A percentile compares a stretch with the other conserved stretches of the same genome.
phyloP scores from a whole-genome alignment of 2,113 vertebrate genomes.

The Stomatorhinus ivindoensis region DNA sequence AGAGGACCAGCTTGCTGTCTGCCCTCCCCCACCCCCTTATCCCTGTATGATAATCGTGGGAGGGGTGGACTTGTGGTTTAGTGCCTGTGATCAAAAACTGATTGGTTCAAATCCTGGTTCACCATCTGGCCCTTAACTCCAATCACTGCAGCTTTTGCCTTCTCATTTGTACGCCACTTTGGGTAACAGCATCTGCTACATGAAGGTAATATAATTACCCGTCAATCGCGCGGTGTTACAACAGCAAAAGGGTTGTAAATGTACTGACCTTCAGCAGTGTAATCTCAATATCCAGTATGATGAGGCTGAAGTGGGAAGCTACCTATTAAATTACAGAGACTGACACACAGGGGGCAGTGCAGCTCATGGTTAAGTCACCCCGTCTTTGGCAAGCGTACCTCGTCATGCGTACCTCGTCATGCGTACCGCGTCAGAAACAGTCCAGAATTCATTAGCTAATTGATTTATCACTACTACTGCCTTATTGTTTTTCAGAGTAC shows the following conservation, averaged over 20 bases:
- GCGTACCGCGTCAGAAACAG: background rate
- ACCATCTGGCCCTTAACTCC: background rate
- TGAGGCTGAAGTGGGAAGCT: background rate
- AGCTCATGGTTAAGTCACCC: background rate
- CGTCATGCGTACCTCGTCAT: background rate
- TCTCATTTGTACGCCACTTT: background rate
- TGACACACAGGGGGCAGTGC: background rate
- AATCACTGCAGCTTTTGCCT: background rate
- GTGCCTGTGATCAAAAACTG: background rate
- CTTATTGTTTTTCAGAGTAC: background rate
- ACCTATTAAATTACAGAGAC: background rate
- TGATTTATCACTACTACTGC: background rate
- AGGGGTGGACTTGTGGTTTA: background rate
- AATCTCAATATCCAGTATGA: background rate
- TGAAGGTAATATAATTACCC: background rate
- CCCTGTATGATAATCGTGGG: background rate
- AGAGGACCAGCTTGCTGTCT: constrained; percentile 37
- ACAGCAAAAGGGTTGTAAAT: background rate
- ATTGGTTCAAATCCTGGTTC: background rate
- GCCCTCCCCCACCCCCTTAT: background rate
- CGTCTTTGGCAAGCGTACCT: background rate
- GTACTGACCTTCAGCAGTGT: background rate
- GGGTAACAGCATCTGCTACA: background rate
- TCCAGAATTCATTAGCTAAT: background rate
- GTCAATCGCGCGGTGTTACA: background rate